Percentiles rank a stretch among this genome's conserved stretches.
Evolutionary conservation across 2,888 invertebrate genomes (phyloP).

Genomic region (Cheilosia urbana): DNA sequence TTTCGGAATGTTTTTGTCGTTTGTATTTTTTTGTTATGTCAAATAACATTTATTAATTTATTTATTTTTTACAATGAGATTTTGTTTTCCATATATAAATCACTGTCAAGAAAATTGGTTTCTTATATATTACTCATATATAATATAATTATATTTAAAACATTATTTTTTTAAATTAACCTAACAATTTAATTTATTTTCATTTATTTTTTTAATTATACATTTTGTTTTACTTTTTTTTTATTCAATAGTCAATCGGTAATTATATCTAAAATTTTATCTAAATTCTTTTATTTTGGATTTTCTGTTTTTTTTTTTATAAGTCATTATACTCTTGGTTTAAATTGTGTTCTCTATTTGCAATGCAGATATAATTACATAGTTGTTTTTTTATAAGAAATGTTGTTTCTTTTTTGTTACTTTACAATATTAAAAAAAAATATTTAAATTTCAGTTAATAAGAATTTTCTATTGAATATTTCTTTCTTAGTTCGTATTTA

Average conservation of each 20-base stretch:
- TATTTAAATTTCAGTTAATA: constrained; percentile 45
- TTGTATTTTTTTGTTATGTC: constrained; percentile 51
- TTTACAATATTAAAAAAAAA: constrained; percentile 43
- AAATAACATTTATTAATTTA: constrained; percentile 56
- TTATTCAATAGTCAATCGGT: constrained; percentile 72
- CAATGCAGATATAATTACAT: constrained; percentile 50
- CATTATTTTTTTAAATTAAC: constrained; percentile 62
- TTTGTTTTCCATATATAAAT: constrained; percentile 70
- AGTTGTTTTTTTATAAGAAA: constrained; percentile 3
- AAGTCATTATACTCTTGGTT: constrained; percentile 44
- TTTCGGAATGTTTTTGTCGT: constrained; percentile 55
- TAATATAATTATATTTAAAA: constrained; percentile 61
- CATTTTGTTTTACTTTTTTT: constrained; percentile 50
- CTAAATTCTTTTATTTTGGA: constrained; percentile 58
- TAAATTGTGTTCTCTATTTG: constrained; percentile 50
- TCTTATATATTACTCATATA: constrained; percentile 60
- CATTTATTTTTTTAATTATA: constrained; percentile 61
- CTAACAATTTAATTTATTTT: constrained; percentile 67
- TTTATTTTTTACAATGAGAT: constrained; percentile 64
- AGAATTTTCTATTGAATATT: constrained; percentile 47
- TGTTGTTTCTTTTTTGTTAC: constrained; percentile 19
- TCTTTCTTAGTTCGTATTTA: constrained; percentile 32
- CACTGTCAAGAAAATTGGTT: constrained; percentile 69
- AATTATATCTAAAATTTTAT: constrained; percentile 73
- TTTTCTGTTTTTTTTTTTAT: constrained; percentile 20